Base-by-base conservation (phyloP, 2,797 vertebrate species). In the Otolemur crassicaudatus region DNA sequence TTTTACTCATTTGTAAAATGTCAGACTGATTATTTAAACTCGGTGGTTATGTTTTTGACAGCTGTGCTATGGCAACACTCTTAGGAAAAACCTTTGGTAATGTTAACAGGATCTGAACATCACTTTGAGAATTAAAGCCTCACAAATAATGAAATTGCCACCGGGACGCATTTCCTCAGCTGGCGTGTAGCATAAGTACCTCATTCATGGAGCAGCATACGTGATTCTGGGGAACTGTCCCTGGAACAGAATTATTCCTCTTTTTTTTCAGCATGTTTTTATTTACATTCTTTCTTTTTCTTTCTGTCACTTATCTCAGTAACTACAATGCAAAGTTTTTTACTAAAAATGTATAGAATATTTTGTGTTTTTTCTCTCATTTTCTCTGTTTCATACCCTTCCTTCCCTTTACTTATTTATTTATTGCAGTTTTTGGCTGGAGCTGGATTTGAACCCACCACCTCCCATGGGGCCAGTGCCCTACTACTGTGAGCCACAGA, bases 1-100 rank as follows among this genome's bases (percentile, higher is more conserved):
- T 90, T 93, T 95, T 88, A 37, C 16, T 84, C 53, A 76, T 90
- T 96, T 84, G 40, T 87, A 86, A 86, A 92, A 95, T 95, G 84
- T 90, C 91, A 87, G 65, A 73, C 40, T 88, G 37, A 87, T 89
- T 91, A 91, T 84, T 94, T 91, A 90, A 91, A 96, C 84, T 90
- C 23, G 40, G 43, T 72, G 46, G 65, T 80, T 94, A 19, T 69
- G 34, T 77, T 91, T 96, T 94, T 91, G 85, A 91, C 80, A 95
- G 80, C 46, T 90, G 43, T 93, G 37, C 29, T 86, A 53, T 85
- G 72, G 60, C 31, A 94, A 72, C 61, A 58, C 60, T 61, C 40
- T 31, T 61, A 40, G 60, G 77, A 46, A 90, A 77, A 91, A 65
- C 9, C 29, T 86, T 87, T 20, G 60, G 40, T 72, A 89, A 83